Evolutionary conservation across 2,797 vertebrate genomes (phyloP).

Genomic region (Serranus cabrilla): DNA sequence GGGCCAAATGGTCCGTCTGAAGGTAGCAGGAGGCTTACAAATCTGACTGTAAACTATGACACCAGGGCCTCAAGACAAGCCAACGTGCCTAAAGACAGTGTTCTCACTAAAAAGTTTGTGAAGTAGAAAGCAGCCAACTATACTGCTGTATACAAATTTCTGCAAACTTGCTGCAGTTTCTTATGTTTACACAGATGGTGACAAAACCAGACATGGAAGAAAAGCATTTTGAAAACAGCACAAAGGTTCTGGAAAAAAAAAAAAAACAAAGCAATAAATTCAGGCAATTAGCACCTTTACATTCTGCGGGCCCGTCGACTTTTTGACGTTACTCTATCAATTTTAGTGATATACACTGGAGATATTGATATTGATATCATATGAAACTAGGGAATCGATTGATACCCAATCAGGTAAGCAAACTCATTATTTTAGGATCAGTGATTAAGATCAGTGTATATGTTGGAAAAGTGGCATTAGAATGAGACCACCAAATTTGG

Average conservation of each 20-base stretch:
- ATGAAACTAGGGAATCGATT: too few species aligned
- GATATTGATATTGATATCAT: too few species aligned
- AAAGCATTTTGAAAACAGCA: background rate
- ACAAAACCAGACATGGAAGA: background rate
- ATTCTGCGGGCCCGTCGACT: too few species aligned
- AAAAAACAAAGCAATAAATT: background rate
- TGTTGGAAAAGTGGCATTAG: too few species aligned
- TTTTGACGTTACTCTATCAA: too few species aligned
- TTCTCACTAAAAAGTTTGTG: background rate
- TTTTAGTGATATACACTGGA: too few species aligned
- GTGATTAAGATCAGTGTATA: too few species aligned
- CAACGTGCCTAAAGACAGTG: background rate
- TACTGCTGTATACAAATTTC: background rate
- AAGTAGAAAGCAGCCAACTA: background rate
- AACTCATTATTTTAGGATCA: too few species aligned
- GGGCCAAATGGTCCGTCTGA: background rate
- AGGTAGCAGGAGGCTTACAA: background rate
- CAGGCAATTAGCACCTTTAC: too few species aligned
- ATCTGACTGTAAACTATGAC: background rate
- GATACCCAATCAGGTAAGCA: too few species aligned
- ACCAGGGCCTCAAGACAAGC: background rate
- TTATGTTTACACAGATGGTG: background rate
- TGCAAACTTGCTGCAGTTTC: slow-evolving; percentile 1
- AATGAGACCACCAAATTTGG: too few species aligned
- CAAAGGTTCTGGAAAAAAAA: background rate